phyloP scores from a whole-genome alignment of 2,797 vertebrate genomes.

The Trachops cirrhosus region DNA sequence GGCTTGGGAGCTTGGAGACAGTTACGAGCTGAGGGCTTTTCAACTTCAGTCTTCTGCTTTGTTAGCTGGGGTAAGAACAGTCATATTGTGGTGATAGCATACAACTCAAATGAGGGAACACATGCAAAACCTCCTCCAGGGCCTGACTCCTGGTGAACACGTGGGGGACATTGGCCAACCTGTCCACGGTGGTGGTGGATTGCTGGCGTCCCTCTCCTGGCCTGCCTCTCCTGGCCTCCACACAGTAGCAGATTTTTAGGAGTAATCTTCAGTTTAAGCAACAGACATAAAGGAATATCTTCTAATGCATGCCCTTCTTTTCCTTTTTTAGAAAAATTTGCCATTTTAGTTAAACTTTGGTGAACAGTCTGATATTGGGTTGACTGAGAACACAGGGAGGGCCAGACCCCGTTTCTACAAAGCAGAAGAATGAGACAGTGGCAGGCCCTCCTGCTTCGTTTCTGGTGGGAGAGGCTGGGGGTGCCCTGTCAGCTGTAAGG shows the following conservation, averaged over 20 bases:
- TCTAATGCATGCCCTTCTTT: no score
- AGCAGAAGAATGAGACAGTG: neutral
- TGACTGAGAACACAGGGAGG: rapidly evolving
- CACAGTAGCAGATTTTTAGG: neutral
- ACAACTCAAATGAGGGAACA: neutral
- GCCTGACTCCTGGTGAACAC: rapidly evolving
- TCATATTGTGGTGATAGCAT: rapidly evolving
- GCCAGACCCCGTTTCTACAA: neutral
- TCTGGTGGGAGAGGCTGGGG: rapidly evolving
- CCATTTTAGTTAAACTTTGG: rapidly evolving
- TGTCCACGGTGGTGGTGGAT: rapidly evolving
- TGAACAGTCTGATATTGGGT: neutral
- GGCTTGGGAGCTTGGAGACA: neutral
- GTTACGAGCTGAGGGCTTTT: rapidly evolving
- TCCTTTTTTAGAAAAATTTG: neutral
- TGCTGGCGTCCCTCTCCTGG: neutral
- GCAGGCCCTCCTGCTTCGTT: rapidly evolving
- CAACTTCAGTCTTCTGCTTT: neutral
- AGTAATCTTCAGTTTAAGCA: neutral
- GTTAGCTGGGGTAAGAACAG: neutral
- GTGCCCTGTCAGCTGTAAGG: neutral
- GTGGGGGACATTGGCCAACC: rapidly evolving
- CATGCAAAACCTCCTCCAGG: neutral
- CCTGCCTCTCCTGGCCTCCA: rapidly evolving
- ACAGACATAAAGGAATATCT: neutral